These are phyloP conservation scores for Indicator maculatus DNA, from an alignment of 2,113 vertebrate species.

Conservation along the genomic window DNA sequence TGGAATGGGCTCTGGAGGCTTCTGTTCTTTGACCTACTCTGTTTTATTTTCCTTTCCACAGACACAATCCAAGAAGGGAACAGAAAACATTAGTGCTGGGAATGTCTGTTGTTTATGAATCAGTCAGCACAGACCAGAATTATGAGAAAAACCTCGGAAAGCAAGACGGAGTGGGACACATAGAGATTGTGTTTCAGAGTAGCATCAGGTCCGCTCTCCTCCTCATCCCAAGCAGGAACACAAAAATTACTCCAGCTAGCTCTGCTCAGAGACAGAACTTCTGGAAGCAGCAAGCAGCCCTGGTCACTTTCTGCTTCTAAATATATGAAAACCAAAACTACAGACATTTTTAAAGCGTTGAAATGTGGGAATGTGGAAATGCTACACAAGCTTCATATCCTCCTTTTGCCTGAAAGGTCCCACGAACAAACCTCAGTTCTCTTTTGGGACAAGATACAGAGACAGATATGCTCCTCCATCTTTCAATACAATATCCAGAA, in stretches of 20 bases:
- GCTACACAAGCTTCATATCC: background rate
- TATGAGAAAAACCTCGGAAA: background rate
- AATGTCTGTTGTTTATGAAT: background rate
- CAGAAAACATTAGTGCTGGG: background rate
- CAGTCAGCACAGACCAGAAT: background rate
- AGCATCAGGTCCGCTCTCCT: background rate
- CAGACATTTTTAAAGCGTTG: background rate
- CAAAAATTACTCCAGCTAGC: background rate
- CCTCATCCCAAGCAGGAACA: background rate
- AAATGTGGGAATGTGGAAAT: background rate
- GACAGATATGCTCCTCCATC: background rate
- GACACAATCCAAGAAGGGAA: background rate
- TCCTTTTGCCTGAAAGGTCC: background rate
- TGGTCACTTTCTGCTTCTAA: background rate
- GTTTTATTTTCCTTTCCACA: background rate
- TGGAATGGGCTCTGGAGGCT: background rate
- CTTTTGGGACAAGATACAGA: background rate
- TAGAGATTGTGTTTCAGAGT: background rate
- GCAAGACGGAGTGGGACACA: background rate
- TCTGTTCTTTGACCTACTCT: background rate
- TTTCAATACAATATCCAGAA: background rate
- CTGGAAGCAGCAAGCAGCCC: background rate
- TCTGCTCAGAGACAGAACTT: background rate
- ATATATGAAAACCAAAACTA: background rate
- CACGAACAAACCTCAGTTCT: background rate